phyloP scores from a whole-genome alignment of 2,888 invertebrate species.

The Eupithecia abbreviata region DNA sequence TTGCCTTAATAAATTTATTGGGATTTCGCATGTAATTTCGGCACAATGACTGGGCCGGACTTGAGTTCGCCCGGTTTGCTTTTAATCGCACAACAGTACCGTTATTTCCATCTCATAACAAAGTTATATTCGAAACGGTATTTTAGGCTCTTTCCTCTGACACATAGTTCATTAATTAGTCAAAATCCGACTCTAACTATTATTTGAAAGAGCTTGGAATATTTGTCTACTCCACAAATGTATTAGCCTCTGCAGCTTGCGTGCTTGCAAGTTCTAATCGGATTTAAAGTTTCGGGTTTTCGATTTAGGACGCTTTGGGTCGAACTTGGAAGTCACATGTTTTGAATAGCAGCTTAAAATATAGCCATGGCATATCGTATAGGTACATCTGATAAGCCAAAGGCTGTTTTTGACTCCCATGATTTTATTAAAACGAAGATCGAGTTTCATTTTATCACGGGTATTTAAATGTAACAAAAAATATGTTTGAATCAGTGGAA shows the following conservation, averaged over 20 bases:
- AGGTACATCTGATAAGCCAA: not conserved
- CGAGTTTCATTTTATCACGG: slow-evolving; percentile 16
- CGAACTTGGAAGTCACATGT: slow-evolving; percentile 16
- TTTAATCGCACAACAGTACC: slow-evolving; percentile 60
- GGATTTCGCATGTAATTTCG: slow-evolving; percentile 43
- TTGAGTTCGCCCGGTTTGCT: slow-evolving; percentile 58
- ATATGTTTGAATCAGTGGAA: not conserved
- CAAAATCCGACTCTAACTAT: not conserved
- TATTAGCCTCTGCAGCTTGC: slow-evolving; percentile 45
- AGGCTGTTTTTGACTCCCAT: slow-evolving; percentile 26
- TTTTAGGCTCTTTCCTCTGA: not conserved
- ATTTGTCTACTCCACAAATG: not conserved
- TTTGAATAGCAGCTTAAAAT: slow-evolving; percentile 6
- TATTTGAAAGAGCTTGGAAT: not conserved
- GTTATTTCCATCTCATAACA: slow-evolving; percentile 50
- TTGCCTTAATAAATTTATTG: slow-evolving; percentile 46
- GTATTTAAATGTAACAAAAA: slow-evolving; percentile 5
- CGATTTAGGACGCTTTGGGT: slow-evolving; percentile 30
- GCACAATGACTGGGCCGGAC: slow-evolving; percentile 42
- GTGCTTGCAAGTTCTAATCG: slow-evolving; percentile 57
- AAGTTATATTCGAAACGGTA: slow-evolving; percentile 9
- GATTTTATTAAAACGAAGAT: slow-evolving; percentile 20
- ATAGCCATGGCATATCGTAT: not conserved
- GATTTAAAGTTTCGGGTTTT: slow-evolving; percentile 57
- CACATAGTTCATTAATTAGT: not conserved